Evolutionary conservation across 64 coral and sea anemone species (phyloP).

Genomic region (Cladopsammia gracilis): DNA sequence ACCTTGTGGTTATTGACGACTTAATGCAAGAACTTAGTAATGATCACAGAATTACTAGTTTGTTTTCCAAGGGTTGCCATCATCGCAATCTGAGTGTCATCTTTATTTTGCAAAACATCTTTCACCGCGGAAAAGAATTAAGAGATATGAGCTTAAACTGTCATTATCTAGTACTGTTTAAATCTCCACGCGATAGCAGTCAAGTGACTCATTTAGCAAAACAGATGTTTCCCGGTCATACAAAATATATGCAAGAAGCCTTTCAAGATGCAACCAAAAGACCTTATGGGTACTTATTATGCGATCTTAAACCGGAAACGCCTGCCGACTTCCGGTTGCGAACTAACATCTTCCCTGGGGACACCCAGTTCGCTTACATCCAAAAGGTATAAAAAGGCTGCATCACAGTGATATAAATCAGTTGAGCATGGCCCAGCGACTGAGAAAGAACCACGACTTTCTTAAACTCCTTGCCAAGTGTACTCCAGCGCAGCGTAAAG

Average conservation of each 20-base stretch:
- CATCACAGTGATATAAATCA: neutral
- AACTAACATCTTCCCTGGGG: neutral
- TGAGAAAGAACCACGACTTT: constrained; percentile 70
- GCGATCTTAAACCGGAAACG: constrained; percentile 38
- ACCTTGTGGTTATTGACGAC: constrained; percentile 54
- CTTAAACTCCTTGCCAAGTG: constrained; percentile 26
- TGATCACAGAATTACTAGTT: neutral
- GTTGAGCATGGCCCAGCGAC: neutral
- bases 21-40: constrained; percentile 64
- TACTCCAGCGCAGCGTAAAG: constrained; percentile 31
- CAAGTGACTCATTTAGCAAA: too few species aligned
- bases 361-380: constrained; percentile 50
- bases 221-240: too few species aligned
- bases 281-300: constrained; percentile 77
- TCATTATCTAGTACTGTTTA: neutral
- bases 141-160: constrained; percentile 41
- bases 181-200: too few species aligned
- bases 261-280: neutral
- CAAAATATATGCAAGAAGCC: too few species aligned
- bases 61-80: too few species aligned
- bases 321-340: too few species aligned
- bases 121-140: too few species aligned
- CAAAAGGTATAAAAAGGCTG: constrained; percentile 48
- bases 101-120: too few species aligned
- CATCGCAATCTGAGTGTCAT: too few species aligned